These are phyloP conservation scores for Alca torda DNA, from an alignment of 2,797 vertebrate genomes.

Conservation along the genomic window DNA sequence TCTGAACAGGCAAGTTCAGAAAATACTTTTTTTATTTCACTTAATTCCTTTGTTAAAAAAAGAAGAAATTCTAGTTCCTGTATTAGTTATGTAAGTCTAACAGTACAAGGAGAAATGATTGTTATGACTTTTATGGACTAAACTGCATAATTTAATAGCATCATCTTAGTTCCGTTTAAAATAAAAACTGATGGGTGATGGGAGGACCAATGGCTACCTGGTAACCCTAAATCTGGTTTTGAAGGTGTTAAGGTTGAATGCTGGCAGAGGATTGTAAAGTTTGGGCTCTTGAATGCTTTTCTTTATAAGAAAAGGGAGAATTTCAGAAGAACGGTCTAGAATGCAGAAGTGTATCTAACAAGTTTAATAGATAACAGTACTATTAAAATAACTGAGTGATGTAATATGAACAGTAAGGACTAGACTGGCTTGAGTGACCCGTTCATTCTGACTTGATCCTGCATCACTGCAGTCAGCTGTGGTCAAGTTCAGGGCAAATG, in stretches of 20 bases:
- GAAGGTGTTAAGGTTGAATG: neutral
- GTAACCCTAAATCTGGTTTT: neutral
- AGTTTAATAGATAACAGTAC: neutral
- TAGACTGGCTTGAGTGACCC: neutral
- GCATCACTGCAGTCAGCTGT: fast-evolving
- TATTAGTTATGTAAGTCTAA: neutral
- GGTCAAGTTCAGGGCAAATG: neutral
- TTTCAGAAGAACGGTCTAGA: neutral
- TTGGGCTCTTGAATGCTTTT: neutral
- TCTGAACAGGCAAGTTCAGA: neutral
- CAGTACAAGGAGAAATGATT: neutral
- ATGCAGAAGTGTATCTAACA: neutral
- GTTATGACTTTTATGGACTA: neutral
- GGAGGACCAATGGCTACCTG: neutral
- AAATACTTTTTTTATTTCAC: neutral
- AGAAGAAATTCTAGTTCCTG: neutral
- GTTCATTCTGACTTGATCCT: neutral
- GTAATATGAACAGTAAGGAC: neutral
- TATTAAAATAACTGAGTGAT: neutral
- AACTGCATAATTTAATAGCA: neutral
- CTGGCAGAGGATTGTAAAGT: neutral
- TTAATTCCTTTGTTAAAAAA: neutral
- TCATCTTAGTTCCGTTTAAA: neutral
- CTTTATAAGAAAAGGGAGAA: neutral
- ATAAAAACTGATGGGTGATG: neutral